Conservation (phyloP, 2,113 vertebrate species). For the Actenoides hombroni region DNA sequence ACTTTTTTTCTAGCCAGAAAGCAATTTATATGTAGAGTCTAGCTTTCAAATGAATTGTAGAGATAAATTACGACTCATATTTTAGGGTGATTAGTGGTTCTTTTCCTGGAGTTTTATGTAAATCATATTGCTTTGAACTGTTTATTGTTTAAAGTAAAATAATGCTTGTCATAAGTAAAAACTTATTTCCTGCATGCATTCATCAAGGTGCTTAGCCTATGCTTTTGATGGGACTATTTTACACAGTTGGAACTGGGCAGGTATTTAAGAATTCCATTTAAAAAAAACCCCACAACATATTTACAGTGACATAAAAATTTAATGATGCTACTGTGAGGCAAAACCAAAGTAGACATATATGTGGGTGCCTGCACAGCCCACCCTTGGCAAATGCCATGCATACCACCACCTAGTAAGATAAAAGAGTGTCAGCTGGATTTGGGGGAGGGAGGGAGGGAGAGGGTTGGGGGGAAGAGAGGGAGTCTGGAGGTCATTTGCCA, state of each 20-base stretch:
- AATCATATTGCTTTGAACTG: neutral
- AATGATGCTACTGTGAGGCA: neutral
- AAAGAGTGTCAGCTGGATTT: neutral
- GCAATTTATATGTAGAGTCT: neutral
- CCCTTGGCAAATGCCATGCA: neutral
- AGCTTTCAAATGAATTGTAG: neutral
- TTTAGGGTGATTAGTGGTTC: neutral
- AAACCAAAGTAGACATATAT: neutral
- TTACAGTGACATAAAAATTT: neutral
- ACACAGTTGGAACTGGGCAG: neutral
- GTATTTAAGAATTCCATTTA: neutral
- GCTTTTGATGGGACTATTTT: neutral
- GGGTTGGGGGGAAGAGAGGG: neutral
- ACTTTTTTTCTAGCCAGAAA: neutral
- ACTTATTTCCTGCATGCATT: neutral
- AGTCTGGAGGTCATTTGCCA: neutral
- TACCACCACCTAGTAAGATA: neutral
- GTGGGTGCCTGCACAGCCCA: neutral
- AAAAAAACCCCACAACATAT: neutral
- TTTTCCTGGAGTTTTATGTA: neutral
- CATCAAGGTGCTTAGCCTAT: neutral
- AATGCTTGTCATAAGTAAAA: neutral
- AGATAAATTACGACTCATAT: neutral
- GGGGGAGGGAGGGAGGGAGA: neutral
- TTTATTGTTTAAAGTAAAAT: neutral